Conservation (phyloP, 2,113 vertebrate genomes). For the Myiozetetes cayanensis region DNA sequence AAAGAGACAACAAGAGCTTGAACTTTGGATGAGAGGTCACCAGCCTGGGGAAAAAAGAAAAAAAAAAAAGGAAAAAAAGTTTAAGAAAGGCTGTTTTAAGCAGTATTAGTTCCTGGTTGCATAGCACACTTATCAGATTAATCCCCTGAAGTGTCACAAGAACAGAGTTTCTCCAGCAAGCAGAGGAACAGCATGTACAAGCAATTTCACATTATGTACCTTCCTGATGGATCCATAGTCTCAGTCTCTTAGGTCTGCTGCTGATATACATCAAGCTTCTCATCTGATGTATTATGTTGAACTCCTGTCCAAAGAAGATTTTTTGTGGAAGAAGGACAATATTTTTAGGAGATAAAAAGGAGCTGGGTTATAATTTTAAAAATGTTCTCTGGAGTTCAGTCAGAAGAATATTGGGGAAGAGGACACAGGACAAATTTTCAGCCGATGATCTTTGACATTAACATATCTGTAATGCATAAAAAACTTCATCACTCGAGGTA, state of each 20-base stretch:
- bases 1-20: not conserved
- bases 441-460: not conserved
- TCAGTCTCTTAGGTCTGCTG: slow-evolving; percentile 6
- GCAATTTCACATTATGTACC: slow-evolving; percentile 36
- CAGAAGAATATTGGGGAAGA: not conserved
- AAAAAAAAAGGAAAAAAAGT: not conserved
- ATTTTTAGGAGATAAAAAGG: not conserved
- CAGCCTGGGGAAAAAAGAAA: not conserved
- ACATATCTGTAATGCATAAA: not conserved
- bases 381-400: not conserved
- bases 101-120: slow-evolving; percentile 6
- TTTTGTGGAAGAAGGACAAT: not conserved
- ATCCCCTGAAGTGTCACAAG: slow-evolving; percentile 54
- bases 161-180: slow-evolving; percentile 17
- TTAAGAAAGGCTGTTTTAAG: not conserved
- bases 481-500: not conserved
- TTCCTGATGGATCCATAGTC: slow-evolving; percentile 28
- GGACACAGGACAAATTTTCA: not conserved
- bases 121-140: slow-evolving; percentile 50
- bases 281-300: not conserved
- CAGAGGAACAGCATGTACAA: slow-evolving; percentile 24
- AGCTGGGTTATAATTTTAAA: not conserved
- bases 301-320: not conserved
- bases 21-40: not conserved
- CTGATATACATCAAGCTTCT: not conserved